Evolutionary conservation across 1,140 invertebrate species (phyloP).

Genomic region (Apis dorsata): DNA sequence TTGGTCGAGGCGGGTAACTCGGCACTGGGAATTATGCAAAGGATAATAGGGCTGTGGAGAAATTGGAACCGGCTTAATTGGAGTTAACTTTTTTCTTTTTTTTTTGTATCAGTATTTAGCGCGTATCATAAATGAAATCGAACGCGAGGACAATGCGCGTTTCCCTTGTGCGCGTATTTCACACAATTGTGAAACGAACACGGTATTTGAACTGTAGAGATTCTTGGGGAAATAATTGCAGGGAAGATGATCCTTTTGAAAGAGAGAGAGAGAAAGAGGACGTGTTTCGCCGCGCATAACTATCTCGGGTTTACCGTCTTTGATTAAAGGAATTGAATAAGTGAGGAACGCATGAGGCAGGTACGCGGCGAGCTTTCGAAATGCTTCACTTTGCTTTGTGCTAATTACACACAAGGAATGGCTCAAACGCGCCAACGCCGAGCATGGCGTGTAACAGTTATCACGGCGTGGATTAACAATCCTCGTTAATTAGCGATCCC

Average conservation of each 20-base stretch:
- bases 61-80: not conserved
- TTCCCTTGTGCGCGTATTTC: not conserved
- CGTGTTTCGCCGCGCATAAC: too few species aligned
- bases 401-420: slow-evolving; percentile 8
- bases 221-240: not conserved
- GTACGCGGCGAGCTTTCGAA: not conserved
- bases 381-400: not conserved
- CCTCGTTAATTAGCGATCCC: not conserved
- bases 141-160: not conserved
- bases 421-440: not conserved
- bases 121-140: not conserved
- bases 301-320: not conserved
- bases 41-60: not conserved
- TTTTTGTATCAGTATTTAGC: not conserved
- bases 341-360: not conserved
- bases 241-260: not conserved
- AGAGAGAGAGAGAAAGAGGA: not conserved
- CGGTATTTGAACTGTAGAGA: not conserved
- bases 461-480: not conserved
- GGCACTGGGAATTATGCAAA: not conserved
- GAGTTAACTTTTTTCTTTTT: too few species aligned
- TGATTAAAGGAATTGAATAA: slow-evolving; percentile 20
- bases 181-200: fast-evolving
- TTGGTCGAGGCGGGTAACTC: not conserved
- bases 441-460: not conserved